A percentile compares a stretch with the other conserved stretches of the same genome.
phyloP scores from a whole-genome alignment of 2,888 invertebrate genomes.

The Drosophila fulvimacula region DNA sequence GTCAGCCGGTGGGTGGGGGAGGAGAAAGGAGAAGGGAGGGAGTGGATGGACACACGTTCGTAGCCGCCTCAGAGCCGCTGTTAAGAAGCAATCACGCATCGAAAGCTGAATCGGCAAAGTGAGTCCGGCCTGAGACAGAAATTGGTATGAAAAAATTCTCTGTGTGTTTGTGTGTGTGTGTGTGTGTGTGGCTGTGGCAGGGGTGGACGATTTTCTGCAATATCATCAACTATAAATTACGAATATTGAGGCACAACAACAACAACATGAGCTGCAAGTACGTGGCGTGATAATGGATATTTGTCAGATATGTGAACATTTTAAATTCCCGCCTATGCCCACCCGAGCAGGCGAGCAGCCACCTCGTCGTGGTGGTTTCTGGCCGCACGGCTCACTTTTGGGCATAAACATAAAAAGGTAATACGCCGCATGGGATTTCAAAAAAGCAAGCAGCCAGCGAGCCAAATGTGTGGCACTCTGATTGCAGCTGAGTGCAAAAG shows the following conservation, averaged over 20 bases:
- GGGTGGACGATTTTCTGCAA: slow-evolving; percentile 65
- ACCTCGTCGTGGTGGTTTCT: slow-evolving; percentile 3
- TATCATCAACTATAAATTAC: slow-evolving; percentile 80
- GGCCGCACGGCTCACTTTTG: slow-evolving; percentile 49
- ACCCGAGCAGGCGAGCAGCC: background rate
- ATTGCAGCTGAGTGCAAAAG: slow-evolving; percentile 72
- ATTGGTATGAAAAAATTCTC: slow-evolving; percentile 15
- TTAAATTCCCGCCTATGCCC: slow-evolving; percentile 68
- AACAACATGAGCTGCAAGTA: slow-evolving; percentile 45
- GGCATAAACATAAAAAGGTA: slow-evolving; percentile 77
- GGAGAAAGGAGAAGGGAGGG: background rate
- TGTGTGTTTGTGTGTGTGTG: background rate
- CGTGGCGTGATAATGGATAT: slow-evolving; percentile 81
- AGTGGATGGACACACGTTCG: slow-evolving; percentile 28
- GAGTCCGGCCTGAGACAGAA: slow-evolving; percentile 31
- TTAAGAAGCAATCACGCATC: slow-evolving; percentile 78
- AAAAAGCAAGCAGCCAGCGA: background rate
- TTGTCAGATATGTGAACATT: slow-evolving; percentile 79
- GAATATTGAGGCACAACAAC: slow-evolving; percentile 71
- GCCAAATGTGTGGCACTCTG: slow-evolving; percentile 64
- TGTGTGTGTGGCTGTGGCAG: slow-evolving; percentile 1
- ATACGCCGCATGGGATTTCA: slow-evolving; percentile 70
- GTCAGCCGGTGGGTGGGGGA: slow-evolving; percentile 1
- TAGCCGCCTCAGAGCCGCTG: slow-evolving; percentile 40
- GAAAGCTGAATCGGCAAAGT: slow-evolving; percentile 79